Evolutionary conservation across 2,797 vertebrate species (phyloP).

Genomic region (Gadopsis bispinosus): DNA sequence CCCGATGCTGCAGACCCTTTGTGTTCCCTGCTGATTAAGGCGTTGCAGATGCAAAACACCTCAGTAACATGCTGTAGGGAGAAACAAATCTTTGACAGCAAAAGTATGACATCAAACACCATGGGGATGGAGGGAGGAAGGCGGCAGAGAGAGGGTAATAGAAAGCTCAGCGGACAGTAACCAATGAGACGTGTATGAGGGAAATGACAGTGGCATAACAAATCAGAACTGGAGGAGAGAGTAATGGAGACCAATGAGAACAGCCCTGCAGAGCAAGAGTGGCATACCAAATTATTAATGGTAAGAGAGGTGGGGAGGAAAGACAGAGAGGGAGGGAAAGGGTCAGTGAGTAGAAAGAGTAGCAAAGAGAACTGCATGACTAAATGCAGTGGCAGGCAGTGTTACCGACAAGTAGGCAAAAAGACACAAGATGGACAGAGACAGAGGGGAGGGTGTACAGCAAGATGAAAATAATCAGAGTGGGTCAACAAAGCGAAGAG

Average conservation of each 20-base stretch:
- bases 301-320: slow-evolving; percentile 19
- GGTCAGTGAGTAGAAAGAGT: slow-evolving; percentile 20
- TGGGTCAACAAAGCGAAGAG: slow-evolving; percentile 46
- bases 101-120: slow-evolving; percentile 74
- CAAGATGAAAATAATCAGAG: slow-evolving; percentile 48
- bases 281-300: slow-evolving; percentile 69
- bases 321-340: slow-evolving; percentile 1
- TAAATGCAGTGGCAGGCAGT: slow-evolving; percentile 47
- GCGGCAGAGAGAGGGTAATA: slow-evolving; percentile 46
- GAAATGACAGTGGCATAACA: slow-evolving; percentile 68
- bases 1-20: slow-evolving; percentile 18
- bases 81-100: slow-evolving; percentile 69
- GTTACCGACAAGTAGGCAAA: slow-evolving; percentile 23
- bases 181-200: slow-evolving; percentile 68
- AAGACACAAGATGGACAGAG: slow-evolving; percentile 14
- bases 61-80: slow-evolving; percentile 39
- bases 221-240: slow-evolving; percentile 61
- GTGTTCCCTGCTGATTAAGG: slow-evolving; percentile 67
- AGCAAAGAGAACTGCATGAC: slow-evolving; percentile 53
- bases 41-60: slow-evolving; percentile 64
- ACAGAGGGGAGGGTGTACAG: not conserved
- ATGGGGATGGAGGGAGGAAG: slow-evolving; percentile 13
- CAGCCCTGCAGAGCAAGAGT: slow-evolving; percentile 52
- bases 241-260: slow-evolving; percentile 55
- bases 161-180: slow-evolving; percentile 72